Evolutionary conservation across 2,888 invertebrate genomes (phyloP).

Genomic region (Boloria selene): DNA sequence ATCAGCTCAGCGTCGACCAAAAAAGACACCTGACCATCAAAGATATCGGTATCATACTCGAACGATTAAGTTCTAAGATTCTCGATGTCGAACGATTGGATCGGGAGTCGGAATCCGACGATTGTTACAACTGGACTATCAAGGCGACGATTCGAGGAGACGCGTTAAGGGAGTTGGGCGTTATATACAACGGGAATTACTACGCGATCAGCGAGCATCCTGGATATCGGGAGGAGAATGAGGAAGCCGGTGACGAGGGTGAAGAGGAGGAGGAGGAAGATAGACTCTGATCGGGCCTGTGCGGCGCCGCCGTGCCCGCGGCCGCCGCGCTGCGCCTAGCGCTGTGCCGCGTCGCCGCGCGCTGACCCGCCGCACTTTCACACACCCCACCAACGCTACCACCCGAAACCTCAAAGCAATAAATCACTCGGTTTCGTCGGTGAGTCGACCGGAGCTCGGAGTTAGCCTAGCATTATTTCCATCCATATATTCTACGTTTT

Average conservation of each 20-base stretch:
- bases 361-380: slow-evolving; percentile 47
- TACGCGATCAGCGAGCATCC: slow-evolving; percentile 97
- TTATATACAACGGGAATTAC: slow-evolving; percentile 97
- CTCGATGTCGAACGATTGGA: slow-evolving; percentile 96
- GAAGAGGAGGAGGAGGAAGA: slow-evolving; percentile 92
- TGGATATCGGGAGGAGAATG: slow-evolving; percentile 94
- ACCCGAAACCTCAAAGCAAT: slow-evolving; percentile 31
- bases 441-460: slow-evolving; percentile 26
- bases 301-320: slow-evolving; percentile 77
- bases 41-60: slow-evolving; percentile 96
- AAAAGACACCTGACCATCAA: slow-evolving; percentile 96
- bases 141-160: slow-evolving; percentile 97
- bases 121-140: slow-evolving; percentile 98
- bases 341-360: slow-evolving; percentile 69
- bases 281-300: slow-evolving; percentile 83
- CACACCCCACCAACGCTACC: slow-evolving; percentile 27
- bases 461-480: slow-evolving; percentile 29
- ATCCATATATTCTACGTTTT: too few species aligned
- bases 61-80: slow-evolving; percentile 95
- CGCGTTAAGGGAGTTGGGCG: slow-evolving; percentile 93
- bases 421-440: slow-evolving; percentile 27
- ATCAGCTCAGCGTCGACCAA: slow-evolving; percentile 95
- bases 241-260: slow-evolving; percentile 91
- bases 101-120: slow-evolving; percentile 95
- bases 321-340: slow-evolving; percentile 72